Conservation (phyloP, 2,888 invertebrate species). For the Drosophila heteroneura region DNA sequence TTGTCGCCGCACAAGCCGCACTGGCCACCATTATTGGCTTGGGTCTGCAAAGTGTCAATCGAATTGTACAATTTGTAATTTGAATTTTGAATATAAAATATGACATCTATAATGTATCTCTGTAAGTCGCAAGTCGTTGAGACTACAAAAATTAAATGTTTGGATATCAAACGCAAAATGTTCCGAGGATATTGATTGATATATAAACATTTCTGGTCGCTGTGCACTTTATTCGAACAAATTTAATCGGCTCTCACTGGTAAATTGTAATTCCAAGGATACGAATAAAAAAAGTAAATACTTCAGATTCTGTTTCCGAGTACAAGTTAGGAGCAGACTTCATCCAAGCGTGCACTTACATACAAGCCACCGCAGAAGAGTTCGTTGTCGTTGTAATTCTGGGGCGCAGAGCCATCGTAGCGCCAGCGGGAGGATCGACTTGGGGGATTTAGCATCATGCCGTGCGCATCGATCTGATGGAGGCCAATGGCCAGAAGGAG, state of each 20-base stretch:
- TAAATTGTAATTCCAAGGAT: neutral
- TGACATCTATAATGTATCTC: neutral
- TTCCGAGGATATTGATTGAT: neutral
- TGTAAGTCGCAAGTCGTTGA: neutral
- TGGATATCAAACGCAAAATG: neutral
- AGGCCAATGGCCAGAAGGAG: slow-evolving; percentile 63
- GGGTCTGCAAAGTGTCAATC: slow-evolving; percentile 65
- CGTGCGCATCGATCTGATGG: slow-evolving; percentile 85
- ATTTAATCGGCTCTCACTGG: neutral
- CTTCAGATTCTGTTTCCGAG: neutral
- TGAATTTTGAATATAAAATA: neutral
- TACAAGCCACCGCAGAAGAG: slow-evolving; percentile 87
- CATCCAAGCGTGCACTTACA: slow-evolving; percentile 58
- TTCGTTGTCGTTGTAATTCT: slow-evolving; percentile 87
- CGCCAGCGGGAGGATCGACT: slow-evolving; percentile 87
- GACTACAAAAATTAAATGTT: neutral
- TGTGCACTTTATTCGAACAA: neutral
- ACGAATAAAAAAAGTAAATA: neutral
- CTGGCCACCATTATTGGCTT: slow-evolving; percentile 85
- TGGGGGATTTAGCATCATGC: slow-evolving; percentile 86
- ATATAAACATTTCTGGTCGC: neutral
- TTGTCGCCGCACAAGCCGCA: slow-evolving; percentile 88
- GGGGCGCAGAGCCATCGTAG: slow-evolving; percentile 85
- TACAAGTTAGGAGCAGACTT: neutral
- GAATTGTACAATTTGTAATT: neutral